Evolutionary conservation across 2,113 vertebrate species (phyloP).

Genomic region (Elephas maximus): DNA sequence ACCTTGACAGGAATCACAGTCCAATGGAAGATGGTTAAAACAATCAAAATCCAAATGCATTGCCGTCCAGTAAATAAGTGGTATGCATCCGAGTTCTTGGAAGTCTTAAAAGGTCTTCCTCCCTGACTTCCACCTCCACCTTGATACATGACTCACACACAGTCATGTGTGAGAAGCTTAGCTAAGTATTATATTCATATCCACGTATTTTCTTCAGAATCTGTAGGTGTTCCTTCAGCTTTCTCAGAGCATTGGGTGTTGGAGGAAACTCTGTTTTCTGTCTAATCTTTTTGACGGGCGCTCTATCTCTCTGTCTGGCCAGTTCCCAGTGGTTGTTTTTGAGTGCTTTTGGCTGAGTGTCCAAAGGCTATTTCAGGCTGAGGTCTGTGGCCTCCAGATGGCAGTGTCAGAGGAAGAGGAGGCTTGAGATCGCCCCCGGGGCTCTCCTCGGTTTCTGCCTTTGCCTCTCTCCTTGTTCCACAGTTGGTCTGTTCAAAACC

Average conservation of each 20-base stretch:
- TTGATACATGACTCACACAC: not conserved
- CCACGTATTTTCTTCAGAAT: slow-evolving; percentile 11
- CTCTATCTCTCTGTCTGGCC: not conserved
- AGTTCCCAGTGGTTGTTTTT: not conserved
- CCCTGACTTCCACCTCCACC: not conserved
- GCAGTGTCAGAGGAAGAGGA: too few relatives aligned
- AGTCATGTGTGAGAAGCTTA: not conserved
- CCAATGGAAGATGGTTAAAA: not conserved
- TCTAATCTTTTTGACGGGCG: not conserved
- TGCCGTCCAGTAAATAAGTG: not conserved
- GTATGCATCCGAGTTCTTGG: not conserved
- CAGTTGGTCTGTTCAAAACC: not conserved
- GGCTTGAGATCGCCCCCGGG: not conserved
- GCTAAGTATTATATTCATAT: not conserved
- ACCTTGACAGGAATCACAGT: not conserved
- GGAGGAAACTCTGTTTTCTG: not conserved
- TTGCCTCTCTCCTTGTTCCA: not conserved
- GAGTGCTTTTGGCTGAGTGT: not conserved
- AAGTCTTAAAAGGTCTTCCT: not conserved
- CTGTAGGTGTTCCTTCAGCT: not conserved
- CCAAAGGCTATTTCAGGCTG: not conserved
- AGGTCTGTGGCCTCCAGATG: not conserved
- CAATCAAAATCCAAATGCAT: not conserved
- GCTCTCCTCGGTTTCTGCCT: not conserved
- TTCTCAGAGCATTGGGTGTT: not conserved